These are phyloP conservation scores for Silurus glanis DNA, from an alignment of 2,113 vertebrate genomes.

Conservation along the genomic window DNA sequence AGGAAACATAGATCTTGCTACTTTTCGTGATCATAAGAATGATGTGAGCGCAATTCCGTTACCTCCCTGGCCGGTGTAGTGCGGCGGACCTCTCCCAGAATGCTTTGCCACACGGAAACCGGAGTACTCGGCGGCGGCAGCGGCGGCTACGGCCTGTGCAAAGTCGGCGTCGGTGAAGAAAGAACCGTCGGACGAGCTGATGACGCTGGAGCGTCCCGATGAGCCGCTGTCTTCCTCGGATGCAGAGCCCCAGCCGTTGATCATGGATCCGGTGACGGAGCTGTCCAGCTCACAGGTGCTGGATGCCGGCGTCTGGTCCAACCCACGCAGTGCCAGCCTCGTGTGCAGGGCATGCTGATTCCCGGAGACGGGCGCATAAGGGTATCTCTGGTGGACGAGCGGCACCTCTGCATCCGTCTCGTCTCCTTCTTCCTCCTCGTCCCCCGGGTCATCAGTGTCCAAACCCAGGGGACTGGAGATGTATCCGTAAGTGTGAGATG, in stretches of 20 bases:
- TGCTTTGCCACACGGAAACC: conserved; percentile 88
- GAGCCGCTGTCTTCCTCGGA: conserved; percentile 97
- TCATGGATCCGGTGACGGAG: conserved; percentile 98
- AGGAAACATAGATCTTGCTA: not conserved
- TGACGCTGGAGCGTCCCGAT: conserved; percentile 89
- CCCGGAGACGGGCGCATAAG: conserved; percentile 68
- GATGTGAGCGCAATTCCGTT: conserved; percentile 6
- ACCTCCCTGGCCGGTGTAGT: conserved; percentile 64
- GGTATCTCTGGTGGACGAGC: conserved; percentile 85
- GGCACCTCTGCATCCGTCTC: conserved; percentile 90
- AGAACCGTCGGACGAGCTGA: conserved; percentile 96
- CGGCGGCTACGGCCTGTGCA: conserved; percentile 93
- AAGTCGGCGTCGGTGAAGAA: conserved; percentile 98
- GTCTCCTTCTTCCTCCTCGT: conserved; percentile 65
- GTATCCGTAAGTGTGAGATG: conserved; percentile 94
- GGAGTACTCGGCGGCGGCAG: conserved; percentile 92
- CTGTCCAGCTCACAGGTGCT: conserved; percentile 96
- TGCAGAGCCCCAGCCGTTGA: conserved; percentile 98
- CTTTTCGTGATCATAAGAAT: not conserved
- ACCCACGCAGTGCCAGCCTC: conserved; percentile 85
- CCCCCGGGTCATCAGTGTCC: conserved; percentile 90
- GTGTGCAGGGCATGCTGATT: conserved; percentile 73
- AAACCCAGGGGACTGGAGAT: conserved; percentile 92
- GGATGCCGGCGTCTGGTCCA: conserved; percentile 96
- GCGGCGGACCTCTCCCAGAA: conserved; percentile 71